Evolutionary conservation across 2,888 invertebrate genomes (phyloP).

Genomic region (Philaethria dido): DNA sequence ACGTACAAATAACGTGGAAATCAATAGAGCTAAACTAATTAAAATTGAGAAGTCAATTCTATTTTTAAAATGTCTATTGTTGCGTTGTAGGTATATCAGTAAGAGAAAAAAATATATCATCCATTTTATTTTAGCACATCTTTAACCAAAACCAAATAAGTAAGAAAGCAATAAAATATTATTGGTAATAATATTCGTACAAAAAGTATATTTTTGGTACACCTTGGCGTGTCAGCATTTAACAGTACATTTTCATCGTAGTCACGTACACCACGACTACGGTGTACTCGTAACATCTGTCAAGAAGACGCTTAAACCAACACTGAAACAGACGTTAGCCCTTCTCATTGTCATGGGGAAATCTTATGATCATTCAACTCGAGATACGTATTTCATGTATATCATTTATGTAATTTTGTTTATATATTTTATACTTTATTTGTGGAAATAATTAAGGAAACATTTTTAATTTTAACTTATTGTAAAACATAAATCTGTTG

Average conservation of each 20-base stretch:
- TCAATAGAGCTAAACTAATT: too few relatives aligned
- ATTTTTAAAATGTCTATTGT: too few relatives aligned
- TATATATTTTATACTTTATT: too few relatives aligned
- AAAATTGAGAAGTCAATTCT: too few relatives aligned
- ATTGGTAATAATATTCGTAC: neutral
- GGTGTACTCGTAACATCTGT: conserved; percentile 62
- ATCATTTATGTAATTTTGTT: neutral
- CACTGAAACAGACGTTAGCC: conserved; percentile 58
- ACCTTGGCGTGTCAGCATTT: conserved; percentile 45
- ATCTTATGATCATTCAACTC: conserved; percentile 29
- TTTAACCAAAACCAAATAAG: too few relatives aligned
- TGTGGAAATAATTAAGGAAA: too few relatives aligned
- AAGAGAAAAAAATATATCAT: too few relatives aligned
- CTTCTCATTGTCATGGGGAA: conserved; percentile 35
- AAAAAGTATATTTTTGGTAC: neutral
- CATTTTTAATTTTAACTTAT: too few relatives aligned
- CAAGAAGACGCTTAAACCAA: conserved; percentile 57
- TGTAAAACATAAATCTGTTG: too few relatives aligned
- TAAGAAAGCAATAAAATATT: neutral
- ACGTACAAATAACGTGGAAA: too few relatives aligned
- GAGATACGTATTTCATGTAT: neutral
- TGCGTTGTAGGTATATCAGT: too few relatives aligned
- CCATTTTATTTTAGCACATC: too few relatives aligned
- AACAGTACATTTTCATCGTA: conserved; percentile 59
- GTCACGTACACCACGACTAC: conserved; percentile 61